These are phyloP conservation scores for Elachura formosa DNA, from an alignment of 2,113 vertebrate species.

Conservation along the genomic window DNA sequence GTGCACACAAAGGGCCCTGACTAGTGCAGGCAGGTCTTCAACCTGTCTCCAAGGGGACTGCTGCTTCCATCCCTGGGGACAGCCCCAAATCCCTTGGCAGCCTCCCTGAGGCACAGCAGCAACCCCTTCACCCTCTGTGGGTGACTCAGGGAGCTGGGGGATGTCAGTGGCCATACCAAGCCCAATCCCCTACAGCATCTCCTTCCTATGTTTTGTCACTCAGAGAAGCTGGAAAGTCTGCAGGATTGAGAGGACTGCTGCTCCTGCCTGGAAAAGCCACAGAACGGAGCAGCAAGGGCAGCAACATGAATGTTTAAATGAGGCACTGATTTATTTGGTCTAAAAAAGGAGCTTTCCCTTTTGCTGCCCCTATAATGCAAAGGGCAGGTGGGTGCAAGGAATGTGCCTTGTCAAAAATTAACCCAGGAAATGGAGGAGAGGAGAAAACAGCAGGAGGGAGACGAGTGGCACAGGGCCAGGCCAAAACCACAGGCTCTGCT, in stretches of 20 bases:
- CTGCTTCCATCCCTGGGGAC: not conserved
- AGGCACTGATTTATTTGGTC: not conserved
- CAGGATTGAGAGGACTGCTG: not conserved
- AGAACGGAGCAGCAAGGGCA: not conserved
- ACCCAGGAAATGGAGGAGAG: not conserved
- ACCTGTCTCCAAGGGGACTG: not conserved
- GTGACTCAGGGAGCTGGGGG: not conserved
- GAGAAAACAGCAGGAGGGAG: not conserved
- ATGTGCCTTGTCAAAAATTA: conserved; percentile 30
- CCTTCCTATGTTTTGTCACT: not conserved
- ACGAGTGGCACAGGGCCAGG: not conserved
- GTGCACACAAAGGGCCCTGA: not conserved
- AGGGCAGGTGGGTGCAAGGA: not conserved
- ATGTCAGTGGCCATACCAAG: rapidly evolving
- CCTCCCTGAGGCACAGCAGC: not conserved
- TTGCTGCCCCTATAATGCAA: not conserved
- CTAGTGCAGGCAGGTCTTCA: not conserved
- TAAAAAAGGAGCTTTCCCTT: not conserved
- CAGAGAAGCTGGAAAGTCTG: not conserved
- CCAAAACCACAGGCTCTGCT: not conserved
- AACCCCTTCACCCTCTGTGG: rapidly evolving
- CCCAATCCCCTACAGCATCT: not conserved
- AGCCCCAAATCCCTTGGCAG: not conserved
- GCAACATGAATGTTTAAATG: rapidly evolving
- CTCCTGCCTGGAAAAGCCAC: rapidly evolving